Percentiles rank a stretch among this genome's conserved stretches.
phyloP scores from a whole-genome alignment of 2,888 invertebrate genomes.

The Clusia tigrina region DNA sequence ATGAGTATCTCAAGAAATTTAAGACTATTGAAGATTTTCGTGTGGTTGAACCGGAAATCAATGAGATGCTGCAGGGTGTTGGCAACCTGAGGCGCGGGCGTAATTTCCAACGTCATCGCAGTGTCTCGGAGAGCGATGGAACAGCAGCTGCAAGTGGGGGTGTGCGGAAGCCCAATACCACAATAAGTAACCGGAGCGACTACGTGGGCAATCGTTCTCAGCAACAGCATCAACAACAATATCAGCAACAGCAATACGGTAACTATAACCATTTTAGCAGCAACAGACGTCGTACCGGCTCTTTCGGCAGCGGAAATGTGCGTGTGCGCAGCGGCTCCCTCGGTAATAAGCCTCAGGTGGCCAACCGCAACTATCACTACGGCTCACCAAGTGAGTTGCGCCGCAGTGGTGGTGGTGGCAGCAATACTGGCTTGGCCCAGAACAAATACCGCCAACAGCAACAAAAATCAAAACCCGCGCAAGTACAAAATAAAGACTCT shows the following conservation, averaged over 20 bases:
- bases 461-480: constrained; percentile 34
- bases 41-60: constrained; percentile 72
- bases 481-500: constrained; percentile 42
- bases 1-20: constrained; percentile 78
- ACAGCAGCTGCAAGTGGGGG: constrained; percentile 48
- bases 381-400: constrained; percentile 56
- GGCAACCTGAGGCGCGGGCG: constrained; percentile 66
- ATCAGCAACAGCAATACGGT: constrained; percentile 36
- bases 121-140: constrained; percentile 72
- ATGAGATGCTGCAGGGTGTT: constrained; percentile 68
- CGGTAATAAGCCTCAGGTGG: constrained; percentile 63
- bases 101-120: constrained; percentile 70
- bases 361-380: constrained; percentile 59
- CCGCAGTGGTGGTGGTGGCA: constrained; percentile 52
- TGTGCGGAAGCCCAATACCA: constrained; percentile 58
- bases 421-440: constrained; percentile 53
- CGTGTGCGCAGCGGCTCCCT: constrained; percentile 63
- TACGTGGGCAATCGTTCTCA: constrained; percentile 60
- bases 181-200: constrained; percentile 63
- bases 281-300: constrained; percentile 61
- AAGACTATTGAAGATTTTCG: constrained; percentile 90
- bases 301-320: constrained; percentile 61
- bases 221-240: constrained; percentile 53
- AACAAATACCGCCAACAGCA: constrained; percentile 35
- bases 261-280: constrained; percentile 25